Evolutionary conservation across 2,888 invertebrate species (phyloP).

Genomic region (Emesis furor): DNA sequence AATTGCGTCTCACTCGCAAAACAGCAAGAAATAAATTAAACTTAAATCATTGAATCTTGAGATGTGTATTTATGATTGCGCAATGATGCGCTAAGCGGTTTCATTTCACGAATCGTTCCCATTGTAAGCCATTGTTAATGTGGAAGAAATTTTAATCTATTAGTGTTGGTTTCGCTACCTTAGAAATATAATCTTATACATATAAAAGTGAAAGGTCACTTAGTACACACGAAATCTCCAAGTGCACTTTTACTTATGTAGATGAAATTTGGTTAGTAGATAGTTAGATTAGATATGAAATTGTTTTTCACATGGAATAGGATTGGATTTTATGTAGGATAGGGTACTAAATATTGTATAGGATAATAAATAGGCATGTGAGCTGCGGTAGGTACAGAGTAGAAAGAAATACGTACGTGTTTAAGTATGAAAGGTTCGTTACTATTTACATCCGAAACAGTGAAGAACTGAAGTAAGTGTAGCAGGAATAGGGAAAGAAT

Average conservation of each 20-base stretch:
- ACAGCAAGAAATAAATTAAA: conserved; percentile 10
- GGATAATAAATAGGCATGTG: too few relatives aligned
- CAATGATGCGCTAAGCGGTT: conserved; percentile 53
- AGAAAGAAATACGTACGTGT: too few relatives aligned
- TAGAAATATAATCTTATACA: neutral
- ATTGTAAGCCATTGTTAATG: conserved; percentile 47
- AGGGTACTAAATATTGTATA: too few relatives aligned
- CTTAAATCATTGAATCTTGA: conserved; percentile 14
- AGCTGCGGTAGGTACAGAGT: too few relatives aligned
- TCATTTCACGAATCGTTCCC: conserved; percentile 44
- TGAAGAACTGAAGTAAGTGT: too few relatives aligned
- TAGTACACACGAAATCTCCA: neutral
- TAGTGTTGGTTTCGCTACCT: neutral
- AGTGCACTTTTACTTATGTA: neutral
- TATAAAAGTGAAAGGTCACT: neutral
- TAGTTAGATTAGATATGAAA: too few relatives aligned
- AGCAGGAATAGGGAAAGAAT: too few relatives aligned
- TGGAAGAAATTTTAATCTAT: conserved; percentile 23
- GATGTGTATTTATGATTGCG: conserved; percentile 49
- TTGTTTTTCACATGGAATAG: too few relatives aligned
- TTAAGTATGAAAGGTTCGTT: too few relatives aligned
- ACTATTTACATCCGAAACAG: too few relatives aligned
- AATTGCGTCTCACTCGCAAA: neutral
- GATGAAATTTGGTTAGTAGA: neutral
- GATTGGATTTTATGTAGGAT: too few relatives aligned